phyloP scores from a whole-genome alignment of 1,140 invertebrate genomes.

The Xylocopa sonorina region DNA sequence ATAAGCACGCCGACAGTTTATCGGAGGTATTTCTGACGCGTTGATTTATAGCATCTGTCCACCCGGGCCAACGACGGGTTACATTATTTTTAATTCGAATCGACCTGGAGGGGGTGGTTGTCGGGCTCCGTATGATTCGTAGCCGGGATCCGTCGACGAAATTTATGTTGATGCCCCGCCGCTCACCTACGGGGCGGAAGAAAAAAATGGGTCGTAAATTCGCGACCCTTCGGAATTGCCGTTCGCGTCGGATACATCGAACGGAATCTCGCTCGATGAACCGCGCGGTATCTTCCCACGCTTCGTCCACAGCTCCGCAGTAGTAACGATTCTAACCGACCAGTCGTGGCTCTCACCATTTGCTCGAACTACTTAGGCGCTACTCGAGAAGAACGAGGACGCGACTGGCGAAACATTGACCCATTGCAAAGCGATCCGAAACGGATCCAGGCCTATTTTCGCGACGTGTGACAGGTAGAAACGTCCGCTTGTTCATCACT shows the following conservation, averaged over 20 bases:
- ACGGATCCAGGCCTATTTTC: neutral
- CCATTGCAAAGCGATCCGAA: neutral
- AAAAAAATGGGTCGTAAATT: constrained; percentile 49
- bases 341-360: too few relatives aligned
- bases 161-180: constrained; percentile 33
- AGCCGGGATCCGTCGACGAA: constrained; percentile 11
- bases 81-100: constrained; percentile 63
- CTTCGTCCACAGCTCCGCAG: neutral
- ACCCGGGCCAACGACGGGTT: constrained; percentile 3
- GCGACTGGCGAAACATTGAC: too few relatives aligned
- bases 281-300: neutral
- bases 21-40: constrained; percentile 4
- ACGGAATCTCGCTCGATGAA: constrained; percentile 36
- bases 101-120: constrained; percentile 35
- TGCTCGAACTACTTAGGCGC: too few relatives aligned
- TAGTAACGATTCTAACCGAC: too few relatives aligned
- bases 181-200: too few relatives aligned
- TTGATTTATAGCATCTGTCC: constrained; percentile 51
- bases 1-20: constrained; percentile 48
- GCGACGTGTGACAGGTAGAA: neutral
- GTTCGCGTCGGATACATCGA: neutral
- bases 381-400: too few relatives aligned
- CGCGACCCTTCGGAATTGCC: neutral
- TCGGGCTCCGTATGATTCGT: constrained; percentile 43
- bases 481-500: constrained; percentile 30